Base-by-base conservation (phyloP, 2,113 vertebrate species). In the Oryzias curvinotus region DNA sequence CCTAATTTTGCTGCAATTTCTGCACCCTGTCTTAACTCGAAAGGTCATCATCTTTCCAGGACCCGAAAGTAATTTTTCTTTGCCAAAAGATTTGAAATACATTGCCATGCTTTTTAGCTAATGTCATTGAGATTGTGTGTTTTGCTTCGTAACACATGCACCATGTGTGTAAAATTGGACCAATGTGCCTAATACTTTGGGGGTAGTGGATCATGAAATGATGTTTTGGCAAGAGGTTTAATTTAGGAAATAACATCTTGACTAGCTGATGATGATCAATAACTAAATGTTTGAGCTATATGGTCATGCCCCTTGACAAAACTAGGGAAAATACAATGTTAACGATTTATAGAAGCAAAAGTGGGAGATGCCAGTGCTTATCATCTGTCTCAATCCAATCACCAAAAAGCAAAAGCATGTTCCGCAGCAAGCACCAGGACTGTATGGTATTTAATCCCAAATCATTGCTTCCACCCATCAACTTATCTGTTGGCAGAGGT, bases 391-490 rank as follows among this genome's bases (percentile, higher is more conserved):
- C 1, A 1, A 74, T 10, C 5, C 79, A 47, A 71, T 82, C 63
- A 26, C 79, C 76, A 69, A 80, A 82, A 46, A 82, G 3, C 21
- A 70, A 23, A 65, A 71, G 61, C 30, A 68, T 64, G 8, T 80
- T 85, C 8, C 28, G 14, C 1, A 83, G 28, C 7, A 83, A 56
- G 50, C 77, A 73, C 64, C 66, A 77, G 46, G 75, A 61, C 14
- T 78, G 74, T 10, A 57, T 59, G 7, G 57, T 62, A 66, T 77
- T 77, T 14, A 73, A 26, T 3, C 80, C 61, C 48, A 73, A 73
- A 62, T 63, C 57, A 57, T 78, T 75, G 8, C 50, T 50, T 18
- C 45, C 56, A 73, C 55, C 51, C 44, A 21, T 3, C 21, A 65
- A 44, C n/a, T 60, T 65, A 2, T 54, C 51, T 51, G 23, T 28